phyloP scores from a whole-genome alignment of 2,797 vertebrate species.

The Spondyliosoma cantharus region DNA sequence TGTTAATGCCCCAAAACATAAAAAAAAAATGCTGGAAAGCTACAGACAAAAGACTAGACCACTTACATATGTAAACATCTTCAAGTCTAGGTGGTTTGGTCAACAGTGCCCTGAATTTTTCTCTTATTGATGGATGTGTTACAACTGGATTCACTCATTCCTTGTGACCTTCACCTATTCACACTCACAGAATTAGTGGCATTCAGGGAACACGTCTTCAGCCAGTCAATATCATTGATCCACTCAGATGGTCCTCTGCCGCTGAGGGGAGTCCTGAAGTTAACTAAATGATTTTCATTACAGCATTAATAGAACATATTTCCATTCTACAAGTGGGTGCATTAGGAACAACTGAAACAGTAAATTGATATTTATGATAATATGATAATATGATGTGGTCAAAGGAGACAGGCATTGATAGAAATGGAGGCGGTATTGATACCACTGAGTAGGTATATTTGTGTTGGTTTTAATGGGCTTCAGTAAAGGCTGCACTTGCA shows the following conservation, averaged over 20 bases:
- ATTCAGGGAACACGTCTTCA: slow-evolving; percentile 82
- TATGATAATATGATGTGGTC: slow-evolving; percentile 52
- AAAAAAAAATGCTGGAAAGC: neutral
- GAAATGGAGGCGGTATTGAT: slow-evolving; percentile 28
- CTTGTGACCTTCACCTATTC: slow-evolving; percentile 82
- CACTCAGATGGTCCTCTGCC: slow-evolving; percentile 79
- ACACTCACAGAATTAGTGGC: slow-evolving; percentile 80
- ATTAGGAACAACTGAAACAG: slow-evolving; percentile 73
- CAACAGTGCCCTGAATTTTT: neutral
- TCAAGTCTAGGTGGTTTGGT: neutral
- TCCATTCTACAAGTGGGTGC: slow-evolving; percentile 69
- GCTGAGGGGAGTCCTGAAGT: slow-evolving; percentile 79
- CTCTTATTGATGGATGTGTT: slow-evolving; percentile 82
- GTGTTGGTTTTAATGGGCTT: slow-evolving; percentile 13
- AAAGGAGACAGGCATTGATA: slow-evolving; percentile 31
- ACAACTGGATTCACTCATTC: slow-evolving; percentile 78
- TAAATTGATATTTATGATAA: slow-evolving; percentile 76
- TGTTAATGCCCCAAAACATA: slow-evolving; percentile 3
- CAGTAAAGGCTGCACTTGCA: slow-evolving; percentile 1
- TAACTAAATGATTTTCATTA: slow-evolving; percentile 87
- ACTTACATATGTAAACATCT: neutral
- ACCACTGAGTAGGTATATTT: slow-evolving; percentile 2
- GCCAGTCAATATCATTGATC: slow-evolving; percentile 84
- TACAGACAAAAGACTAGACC: neutral
- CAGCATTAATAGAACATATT: slow-evolving; percentile 80